phyloP scores from a whole-genome alignment of 2,113 vertebrate species.

The Trichechus manatus region DNA sequence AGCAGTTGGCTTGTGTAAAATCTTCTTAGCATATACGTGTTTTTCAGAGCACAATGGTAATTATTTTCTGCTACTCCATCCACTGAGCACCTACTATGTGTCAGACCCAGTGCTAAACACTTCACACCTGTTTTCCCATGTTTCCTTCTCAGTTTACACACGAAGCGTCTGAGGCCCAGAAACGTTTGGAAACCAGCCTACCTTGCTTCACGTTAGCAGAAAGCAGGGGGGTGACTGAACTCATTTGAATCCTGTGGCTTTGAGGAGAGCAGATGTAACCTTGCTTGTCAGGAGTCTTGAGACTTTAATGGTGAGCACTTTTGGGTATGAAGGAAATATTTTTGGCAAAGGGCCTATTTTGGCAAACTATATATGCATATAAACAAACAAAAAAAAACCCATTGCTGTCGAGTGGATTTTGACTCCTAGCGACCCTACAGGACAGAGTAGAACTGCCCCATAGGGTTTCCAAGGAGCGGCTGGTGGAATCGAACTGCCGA shows the following conservation, averaged over 20 bases:
- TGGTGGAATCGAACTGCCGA: too few species aligned
- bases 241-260: neutral
- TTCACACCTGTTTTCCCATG: too few species aligned
- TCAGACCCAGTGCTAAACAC: rapidly evolving
- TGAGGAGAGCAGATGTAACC: neutral
- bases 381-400: too few species aligned
- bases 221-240: neutral
- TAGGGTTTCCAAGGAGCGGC: too few species aligned
- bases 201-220: neutral
- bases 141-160: neutral
- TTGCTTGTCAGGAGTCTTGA: neutral
- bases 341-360: neutral
- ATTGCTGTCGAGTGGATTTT: too few species aligned
- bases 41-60: neutral
- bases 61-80: neutral
- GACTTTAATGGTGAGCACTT: too few species aligned
- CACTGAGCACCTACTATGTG: neutral
- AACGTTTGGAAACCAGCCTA: too few species aligned
- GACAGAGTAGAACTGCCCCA: too few species aligned
- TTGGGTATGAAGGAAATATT: neutral
- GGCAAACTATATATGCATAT: neutral
- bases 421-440: too few species aligned
- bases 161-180: neutral
- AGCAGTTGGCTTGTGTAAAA: neutral
- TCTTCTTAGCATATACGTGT: neutral